Base-by-base conservation (phyloP, 2,888 invertebrate genomes). In the Leptopilina syphax region DNA sequence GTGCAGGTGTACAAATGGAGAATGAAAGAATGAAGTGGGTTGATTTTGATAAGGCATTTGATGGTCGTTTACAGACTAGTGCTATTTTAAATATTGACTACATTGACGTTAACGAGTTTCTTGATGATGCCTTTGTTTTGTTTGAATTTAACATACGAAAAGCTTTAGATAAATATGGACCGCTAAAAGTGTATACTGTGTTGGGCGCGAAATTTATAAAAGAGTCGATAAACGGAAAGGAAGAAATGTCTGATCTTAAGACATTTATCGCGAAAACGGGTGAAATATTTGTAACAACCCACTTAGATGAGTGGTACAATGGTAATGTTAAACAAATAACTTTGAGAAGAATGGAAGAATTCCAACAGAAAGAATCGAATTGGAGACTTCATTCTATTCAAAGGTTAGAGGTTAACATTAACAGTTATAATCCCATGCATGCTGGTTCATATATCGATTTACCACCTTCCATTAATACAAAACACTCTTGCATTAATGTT, bases 61-160 rank as follows among this genome's bases (percentile, higher is more conserved):
- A 60, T 60, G 12, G 60, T 60, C 60, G 60, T 7, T n/a, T 60
- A 60, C 60, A 60, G 12, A 60, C n/a, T 5, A n/a, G 60, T 60
- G 13, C n/a, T 60, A 13, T 60, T 60, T 12, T 60, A 60, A 60
- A 60, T n/a, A 5, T n/a, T 12, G 60, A n/a, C 12, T n/a, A n/a
- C n/a, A 60, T 12, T 6, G 60, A 44, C 0, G 1, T 44, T 44
- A 44, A 44, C 7, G 44, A 44, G 44, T 44, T 44, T 8, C 44
- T 44, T n/a, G 13, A 60, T n/a, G 60, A 60, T 60, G 60, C n/a
- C n/a, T 60, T 60, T 60, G 60, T n/a, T 60, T 60, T 60, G 12
- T 60, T 60, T 60, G 10, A n/a, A 60, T 0, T 5, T 13, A 13
- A n/a, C 6, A 60, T 60, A 60, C 3, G 12, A 60, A n/a, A 13